A percentile compares a stretch with the other conserved stretches of the same genome.
These are phyloP conservation scores for Scleropages formosus DNA, from an alignment of 2,797 vertebrate genomes.

Conservation along the genomic window DNA sequence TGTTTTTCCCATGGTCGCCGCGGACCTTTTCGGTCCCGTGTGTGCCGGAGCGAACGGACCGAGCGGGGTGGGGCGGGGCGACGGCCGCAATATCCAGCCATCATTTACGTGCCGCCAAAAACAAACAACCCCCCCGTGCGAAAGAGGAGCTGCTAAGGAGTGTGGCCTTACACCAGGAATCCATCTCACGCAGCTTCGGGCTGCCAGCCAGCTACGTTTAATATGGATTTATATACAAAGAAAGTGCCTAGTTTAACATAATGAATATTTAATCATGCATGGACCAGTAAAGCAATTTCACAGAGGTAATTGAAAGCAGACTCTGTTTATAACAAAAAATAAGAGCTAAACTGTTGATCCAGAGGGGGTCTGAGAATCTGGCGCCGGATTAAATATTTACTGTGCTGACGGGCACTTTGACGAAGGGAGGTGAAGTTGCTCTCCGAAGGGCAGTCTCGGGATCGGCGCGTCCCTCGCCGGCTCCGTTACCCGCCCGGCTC, in stretches of 20 bases:
- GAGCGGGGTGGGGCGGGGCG: conserved; percentile 52
- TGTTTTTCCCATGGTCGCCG: conserved; percentile 63
- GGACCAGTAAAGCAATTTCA: conserved; percentile 82
- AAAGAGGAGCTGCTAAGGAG: conserved; percentile 63
- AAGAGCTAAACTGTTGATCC: conserved; percentile 76
- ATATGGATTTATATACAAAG: conserved; percentile 83
- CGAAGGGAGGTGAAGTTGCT: conserved; percentile 70
- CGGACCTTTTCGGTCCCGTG: conserved; percentile 48
- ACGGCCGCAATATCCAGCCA: conserved; percentile 62
- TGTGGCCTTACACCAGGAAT: conserved; percentile 60
- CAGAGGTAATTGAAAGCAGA: conserved; percentile 85
- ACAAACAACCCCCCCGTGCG: conserved; percentile 61
- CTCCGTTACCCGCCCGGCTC: background rate
- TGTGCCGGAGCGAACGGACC: conserved; percentile 45
- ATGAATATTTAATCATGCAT: conserved; percentile 89
- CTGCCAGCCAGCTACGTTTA: conserved; percentile 75
- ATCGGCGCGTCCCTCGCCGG: background rate
- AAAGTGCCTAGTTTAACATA: conserved; percentile 80
- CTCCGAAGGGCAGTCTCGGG: conserved; percentile 41
- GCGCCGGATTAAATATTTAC: conserved; percentile 75
- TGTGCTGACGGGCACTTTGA: conserved; percentile 69
- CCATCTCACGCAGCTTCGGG: conserved; percentile 76
- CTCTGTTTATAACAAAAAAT: conserved; percentile 72
- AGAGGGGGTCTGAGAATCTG: conserved; percentile 65
- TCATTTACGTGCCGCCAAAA: conserved; percentile 69